Percentiles rank a stretch among this genome's conserved stretches.
phyloP scores from a whole-genome alignment of 1,140 invertebrate species.

The Himalopsyche phryganea region DNA sequence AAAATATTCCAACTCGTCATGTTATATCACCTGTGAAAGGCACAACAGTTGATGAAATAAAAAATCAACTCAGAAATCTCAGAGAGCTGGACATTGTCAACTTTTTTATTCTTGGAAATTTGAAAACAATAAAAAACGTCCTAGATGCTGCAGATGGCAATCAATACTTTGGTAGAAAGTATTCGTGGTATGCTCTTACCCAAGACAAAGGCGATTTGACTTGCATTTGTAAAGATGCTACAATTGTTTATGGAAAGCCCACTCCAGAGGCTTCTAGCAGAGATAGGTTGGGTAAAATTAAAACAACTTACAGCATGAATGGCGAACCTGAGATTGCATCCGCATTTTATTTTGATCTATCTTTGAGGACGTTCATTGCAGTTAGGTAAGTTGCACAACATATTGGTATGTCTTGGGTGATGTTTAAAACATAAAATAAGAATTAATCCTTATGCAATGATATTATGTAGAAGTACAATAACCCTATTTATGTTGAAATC shows the following conservation, averaged over 20 bases:
- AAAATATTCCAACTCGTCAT: conserved; percentile 84
- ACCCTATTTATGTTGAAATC: too few species aligned
- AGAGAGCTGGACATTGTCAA: conserved; percentile 82
- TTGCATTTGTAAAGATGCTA: conserved; percentile 66
- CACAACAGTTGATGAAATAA: conserved; percentile 51
- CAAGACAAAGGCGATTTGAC: conserved; percentile 65
- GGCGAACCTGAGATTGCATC: conserved; percentile 68
- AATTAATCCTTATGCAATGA: too few species aligned
- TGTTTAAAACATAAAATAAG: not conserved
- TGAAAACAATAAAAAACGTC: conserved; percentile 66
- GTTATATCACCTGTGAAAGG: conserved; percentile 67
- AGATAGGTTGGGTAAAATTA: conserved; percentile 63
- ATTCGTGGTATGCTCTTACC: conserved; percentile 57
- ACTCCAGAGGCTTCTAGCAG: conserved; percentile 57
- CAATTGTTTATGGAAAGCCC: conserved; percentile 65
- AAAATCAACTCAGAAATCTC: conserved; percentile 65
- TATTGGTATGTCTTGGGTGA: not conserved
- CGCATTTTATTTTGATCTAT: conserved; percentile 84
- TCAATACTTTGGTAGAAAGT: conserved; percentile 51
- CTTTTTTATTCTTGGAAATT: conserved; percentile 75
- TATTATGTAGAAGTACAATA: not conserved
- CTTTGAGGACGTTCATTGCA: conserved; percentile 66
- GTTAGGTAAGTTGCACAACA: conserved; percentile 65
- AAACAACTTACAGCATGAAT: conserved; percentile 65
- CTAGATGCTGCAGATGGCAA: conserved; percentile 57